Conservation (phyloP, 92 coral and sea anemone species). For the Porites rus region DNA sequence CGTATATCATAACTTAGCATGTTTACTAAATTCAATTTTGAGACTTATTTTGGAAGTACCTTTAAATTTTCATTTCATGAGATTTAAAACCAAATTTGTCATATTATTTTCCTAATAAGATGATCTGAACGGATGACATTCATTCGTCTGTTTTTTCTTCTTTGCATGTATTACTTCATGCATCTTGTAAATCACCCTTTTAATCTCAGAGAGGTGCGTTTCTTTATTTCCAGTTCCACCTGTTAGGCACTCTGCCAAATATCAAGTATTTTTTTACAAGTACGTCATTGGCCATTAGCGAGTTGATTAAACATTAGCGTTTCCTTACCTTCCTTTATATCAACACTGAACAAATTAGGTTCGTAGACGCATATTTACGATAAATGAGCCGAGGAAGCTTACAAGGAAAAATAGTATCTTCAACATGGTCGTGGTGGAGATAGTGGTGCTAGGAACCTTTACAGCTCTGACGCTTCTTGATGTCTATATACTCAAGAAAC, state of each 20-base stretch:
- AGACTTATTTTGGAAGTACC: not conserved
- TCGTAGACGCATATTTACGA: not conserved
- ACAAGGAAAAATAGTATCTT: not conserved
- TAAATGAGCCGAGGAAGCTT: not conserved
- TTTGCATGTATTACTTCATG: too few relatives aligned
- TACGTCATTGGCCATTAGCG: not conserved
- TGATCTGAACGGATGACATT: too few relatives aligned
- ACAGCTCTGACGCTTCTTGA: slow-evolving; percentile 55
- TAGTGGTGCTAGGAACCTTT: slow-evolving; percentile 65
- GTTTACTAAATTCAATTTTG: not conserved
- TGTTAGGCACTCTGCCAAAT: slow-evolving; percentile 13
- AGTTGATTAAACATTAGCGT: slow-evolving; percentile 11
- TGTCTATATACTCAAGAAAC: slow-evolving; percentile 61
- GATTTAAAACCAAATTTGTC: too few relatives aligned
- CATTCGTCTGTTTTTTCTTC: too few relatives aligned
- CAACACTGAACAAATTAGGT: not conserved
- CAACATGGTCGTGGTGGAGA: slow-evolving; percentile 61
- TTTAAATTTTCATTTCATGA: too few relatives aligned
- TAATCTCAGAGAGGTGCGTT: too few relatives aligned
- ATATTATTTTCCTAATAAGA: too few relatives aligned
- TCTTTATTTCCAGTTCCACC: not conserved
- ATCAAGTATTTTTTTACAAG: not conserved
- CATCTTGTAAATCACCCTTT: too few relatives aligned
- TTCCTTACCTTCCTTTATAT: not conserved
- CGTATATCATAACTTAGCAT: not conserved